A percentile compares a stretch with the other conserved stretches of the same genome.
These are phyloP conservation scores for Colletes collaris DNA, from an alignment of 2,888 invertebrate genomes.

Conservation along the genomic window DNA sequence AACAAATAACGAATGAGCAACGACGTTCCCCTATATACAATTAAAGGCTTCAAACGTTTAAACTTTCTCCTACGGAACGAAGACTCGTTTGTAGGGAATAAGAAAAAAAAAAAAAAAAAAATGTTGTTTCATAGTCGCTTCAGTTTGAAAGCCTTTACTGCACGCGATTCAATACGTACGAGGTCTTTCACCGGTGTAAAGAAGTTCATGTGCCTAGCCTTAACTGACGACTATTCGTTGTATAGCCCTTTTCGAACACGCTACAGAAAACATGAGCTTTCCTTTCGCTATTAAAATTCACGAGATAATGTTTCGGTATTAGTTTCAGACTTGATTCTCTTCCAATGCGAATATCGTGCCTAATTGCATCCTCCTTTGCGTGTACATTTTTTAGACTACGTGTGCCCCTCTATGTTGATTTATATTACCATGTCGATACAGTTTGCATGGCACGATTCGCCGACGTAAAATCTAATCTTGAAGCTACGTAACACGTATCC, in stretches of 20 bases:
- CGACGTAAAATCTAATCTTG: conserved; percentile 11
- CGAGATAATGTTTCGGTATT: conserved; percentile 14
- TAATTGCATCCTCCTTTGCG: conserved; percentile 27
- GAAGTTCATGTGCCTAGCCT: conserved; percentile 38
- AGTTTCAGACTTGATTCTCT: neutral
- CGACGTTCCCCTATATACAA: conserved; percentile 22
- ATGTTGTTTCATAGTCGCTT: conserved; percentile 47
- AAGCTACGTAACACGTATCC: neutral
- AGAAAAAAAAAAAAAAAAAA: conserved; percentile 39
- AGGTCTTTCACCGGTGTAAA: conserved; percentile 44
- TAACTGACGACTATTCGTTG: conserved; percentile 22
- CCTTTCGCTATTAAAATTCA: conserved; percentile 14
- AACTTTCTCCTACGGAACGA: conserved; percentile 44
- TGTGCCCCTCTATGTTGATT: conserved; percentile 34
- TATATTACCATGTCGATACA: conserved; percentile 33
- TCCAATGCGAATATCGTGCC: conserved; percentile 14
- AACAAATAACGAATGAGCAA: neutral
- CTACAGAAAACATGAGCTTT: conserved; percentile 18
- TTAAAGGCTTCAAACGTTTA: conserved; percentile 46
- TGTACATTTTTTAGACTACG: conserved; percentile 23
- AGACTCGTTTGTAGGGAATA: conserved; percentile 17
- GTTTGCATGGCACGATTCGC: conserved; percentile 3
- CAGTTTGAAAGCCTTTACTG: conserved; percentile 46
- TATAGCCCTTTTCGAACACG: conserved; percentile 34
- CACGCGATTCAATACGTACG: conserved; percentile 26